Evolutionary conservation across 2,113 vertebrate genomes (phyloP).

Genomic region (Plecturocebus donacophilus): DNA sequence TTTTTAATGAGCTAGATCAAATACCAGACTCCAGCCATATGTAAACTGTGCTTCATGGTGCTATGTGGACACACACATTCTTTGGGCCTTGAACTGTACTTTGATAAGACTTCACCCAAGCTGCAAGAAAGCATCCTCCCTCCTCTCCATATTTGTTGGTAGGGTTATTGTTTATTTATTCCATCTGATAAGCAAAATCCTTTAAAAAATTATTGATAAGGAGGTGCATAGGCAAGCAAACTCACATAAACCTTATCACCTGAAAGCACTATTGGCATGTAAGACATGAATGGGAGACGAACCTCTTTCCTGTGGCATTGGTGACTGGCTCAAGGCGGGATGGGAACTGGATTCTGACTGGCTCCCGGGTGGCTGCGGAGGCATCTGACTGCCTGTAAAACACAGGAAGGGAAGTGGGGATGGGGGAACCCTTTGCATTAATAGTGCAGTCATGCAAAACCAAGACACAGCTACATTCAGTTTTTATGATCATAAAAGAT

Average conservation of each 20-base stretch:
- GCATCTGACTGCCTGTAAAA: constrained; percentile 91
- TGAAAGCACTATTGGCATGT: not conserved
- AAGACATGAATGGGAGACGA: constrained; percentile 74
- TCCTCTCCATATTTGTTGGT: not conserved
- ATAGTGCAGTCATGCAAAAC: constrained; percentile 42
- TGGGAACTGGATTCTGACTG: constrained; percentile 93
- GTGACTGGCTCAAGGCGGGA: constrained; percentile 93
- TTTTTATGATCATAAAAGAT: constrained; percentile 41
- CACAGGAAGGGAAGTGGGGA: constrained; percentile 73
- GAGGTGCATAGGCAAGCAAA: not conserved
- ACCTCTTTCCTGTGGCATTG: constrained; percentile 98
- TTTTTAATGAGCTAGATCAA: not conserved
- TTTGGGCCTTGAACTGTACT: not conserved
- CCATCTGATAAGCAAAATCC: not conserved
- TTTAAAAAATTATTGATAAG: not conserved
- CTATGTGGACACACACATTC: accelerated
- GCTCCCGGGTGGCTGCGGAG: constrained; percentile 92
- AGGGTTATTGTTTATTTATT: not conserved
- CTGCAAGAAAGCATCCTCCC: not conserved
- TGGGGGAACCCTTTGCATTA: constrained; percentile 69
- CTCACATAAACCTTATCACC: not conserved
- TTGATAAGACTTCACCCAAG: not conserved
- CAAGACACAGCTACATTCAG: constrained; percentile 36
- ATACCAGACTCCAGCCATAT: not conserved
- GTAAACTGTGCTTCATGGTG: not conserved